Base-by-base conservation (phyloP, 1,140 invertebrate genomes). In the Drosophila ercepeae region DNA sequence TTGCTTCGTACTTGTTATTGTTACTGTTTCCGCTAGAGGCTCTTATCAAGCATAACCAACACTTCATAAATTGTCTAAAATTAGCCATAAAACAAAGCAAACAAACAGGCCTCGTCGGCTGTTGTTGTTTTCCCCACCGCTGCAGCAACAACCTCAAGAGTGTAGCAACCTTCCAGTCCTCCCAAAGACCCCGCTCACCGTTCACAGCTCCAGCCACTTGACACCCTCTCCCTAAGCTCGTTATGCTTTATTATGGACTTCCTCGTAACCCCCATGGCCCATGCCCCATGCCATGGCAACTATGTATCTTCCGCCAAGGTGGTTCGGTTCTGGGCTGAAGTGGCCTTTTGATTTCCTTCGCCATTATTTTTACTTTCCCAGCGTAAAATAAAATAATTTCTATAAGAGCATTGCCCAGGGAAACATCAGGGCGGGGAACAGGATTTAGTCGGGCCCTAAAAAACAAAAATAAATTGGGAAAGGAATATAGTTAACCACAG, bases 31-130 rank as follows among this genome's bases (percentile, higher is more conserved):
- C 75, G 63, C 75, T 75, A 48, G 32, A 60, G 59, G 51, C 76
- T 74, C 74, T 86, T 86, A 86, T 86, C 82, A 70, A 70, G 82
- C 74, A 67, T 70, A 82, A 75, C 82, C 82, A 86, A 86, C 82
- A 86, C 82, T 86, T 88, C 82, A 86, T 86, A 89, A 86, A 86
- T 86, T 86, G 83, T 88, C 82, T 86, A 86, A 88, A 86, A 86
- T 86, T 86, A 82, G 78, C 77, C 70, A 82, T 86, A 82, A 88
- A 88, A 59, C 73, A 81, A 73, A 63, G 58, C 61, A 63, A 69
- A 51, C 75, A 76, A 51, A 42, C 36, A 29, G 29, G 36, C 49
- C 29, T 16, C 45, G 32, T 11, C 29, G 54, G 34, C 14, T 36
- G 48, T 13, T 50, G 14, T 63, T 41, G 34, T 34, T 61, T 29